Percentiles rank a stretch among this genome's conserved stretches.
Conservation (phyloP, 1,140 invertebrate species). For the Rhizoglyphus robini region DNA sequence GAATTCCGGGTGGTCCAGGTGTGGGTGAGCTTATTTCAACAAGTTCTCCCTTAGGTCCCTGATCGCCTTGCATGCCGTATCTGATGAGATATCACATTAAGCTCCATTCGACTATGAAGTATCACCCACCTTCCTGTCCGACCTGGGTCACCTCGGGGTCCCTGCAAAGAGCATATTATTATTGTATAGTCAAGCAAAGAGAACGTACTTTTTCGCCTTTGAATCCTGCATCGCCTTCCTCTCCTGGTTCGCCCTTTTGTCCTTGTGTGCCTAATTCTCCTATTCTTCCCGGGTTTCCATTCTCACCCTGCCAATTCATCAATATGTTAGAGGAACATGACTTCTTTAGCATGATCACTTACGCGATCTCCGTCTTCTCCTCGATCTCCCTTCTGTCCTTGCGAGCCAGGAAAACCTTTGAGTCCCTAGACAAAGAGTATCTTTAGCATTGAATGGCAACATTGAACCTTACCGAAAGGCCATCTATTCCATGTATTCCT, state of each 20-base stretch:
- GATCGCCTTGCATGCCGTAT: background rate
- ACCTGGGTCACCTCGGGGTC: background rate
- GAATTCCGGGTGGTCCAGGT: constrained; percentile 9
- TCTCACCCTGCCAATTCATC: background rate
- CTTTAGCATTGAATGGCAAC: background rate
- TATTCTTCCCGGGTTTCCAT: background rate
- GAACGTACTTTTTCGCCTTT: background rate
- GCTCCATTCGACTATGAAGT: background rate
- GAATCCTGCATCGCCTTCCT: background rate
- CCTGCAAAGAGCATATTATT: background rate
- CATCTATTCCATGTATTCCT: constrained; percentile 19
- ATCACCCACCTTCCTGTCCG: background rate
- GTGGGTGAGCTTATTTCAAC: background rate
- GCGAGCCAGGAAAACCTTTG: background rate
- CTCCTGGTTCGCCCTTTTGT: constrained; percentile 19
- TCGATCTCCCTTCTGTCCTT: constrained; percentile 5
- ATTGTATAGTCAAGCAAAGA: background rate
- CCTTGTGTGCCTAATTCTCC: background rate
- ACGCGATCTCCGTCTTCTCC: constrained; percentile 6
- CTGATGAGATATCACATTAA: background rate
- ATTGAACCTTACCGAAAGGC: background rate
- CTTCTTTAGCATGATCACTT: background rate
- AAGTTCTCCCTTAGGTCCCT: background rate
- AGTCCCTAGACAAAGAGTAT: background rate
- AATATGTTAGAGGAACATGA: background rate